A percentile compares a stretch with the other conserved stretches of the same genome.
phyloP scores from a whole-genome alignment of 2,113 vertebrate genomes.

The Coturnix japonica region DNA sequence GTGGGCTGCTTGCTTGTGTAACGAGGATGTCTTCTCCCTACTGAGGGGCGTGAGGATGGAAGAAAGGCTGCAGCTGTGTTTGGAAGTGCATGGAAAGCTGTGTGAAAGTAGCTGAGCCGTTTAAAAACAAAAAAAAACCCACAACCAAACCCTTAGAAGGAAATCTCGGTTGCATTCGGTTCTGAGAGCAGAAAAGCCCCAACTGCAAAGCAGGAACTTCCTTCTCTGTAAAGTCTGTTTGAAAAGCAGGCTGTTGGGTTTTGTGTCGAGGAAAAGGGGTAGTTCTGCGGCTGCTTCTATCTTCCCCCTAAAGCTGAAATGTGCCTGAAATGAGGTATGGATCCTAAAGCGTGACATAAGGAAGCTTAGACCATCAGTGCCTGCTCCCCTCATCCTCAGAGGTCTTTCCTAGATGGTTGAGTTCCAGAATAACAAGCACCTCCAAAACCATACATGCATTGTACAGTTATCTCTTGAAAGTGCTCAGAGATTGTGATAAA shows the following conservation, averaged over 20 bases:
- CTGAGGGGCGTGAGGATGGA: too few relatives aligned
- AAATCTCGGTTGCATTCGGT: accelerated
- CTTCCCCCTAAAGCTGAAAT: background rate
- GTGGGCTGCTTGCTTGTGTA: too few relatives aligned
- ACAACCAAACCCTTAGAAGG: background rate
- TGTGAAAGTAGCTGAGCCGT: accelerated
- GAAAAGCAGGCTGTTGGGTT: background rate
- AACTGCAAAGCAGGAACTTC: accelerated
- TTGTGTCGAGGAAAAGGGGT: background rate
- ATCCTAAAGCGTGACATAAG: background rate
- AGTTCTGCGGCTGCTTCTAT: background rate
- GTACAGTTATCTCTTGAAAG: background rate
- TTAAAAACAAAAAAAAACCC: background rate
- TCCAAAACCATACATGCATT: background rate
- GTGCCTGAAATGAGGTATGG: background rate
- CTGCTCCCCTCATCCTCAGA: background rate
- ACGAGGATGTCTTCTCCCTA: too few relatives aligned
- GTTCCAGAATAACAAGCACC: background rate
- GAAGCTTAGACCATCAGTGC: background rate
- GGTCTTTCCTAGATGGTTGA: background rate
- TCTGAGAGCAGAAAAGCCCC: background rate
- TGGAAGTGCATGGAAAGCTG: background rate
- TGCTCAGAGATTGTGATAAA: background rate
- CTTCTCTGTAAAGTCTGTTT: accelerated
- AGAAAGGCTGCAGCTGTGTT: background rate